phyloP scores from a whole-genome alignment of 2,888 invertebrate species.

The Neoaliturus tenellus region DNA sequence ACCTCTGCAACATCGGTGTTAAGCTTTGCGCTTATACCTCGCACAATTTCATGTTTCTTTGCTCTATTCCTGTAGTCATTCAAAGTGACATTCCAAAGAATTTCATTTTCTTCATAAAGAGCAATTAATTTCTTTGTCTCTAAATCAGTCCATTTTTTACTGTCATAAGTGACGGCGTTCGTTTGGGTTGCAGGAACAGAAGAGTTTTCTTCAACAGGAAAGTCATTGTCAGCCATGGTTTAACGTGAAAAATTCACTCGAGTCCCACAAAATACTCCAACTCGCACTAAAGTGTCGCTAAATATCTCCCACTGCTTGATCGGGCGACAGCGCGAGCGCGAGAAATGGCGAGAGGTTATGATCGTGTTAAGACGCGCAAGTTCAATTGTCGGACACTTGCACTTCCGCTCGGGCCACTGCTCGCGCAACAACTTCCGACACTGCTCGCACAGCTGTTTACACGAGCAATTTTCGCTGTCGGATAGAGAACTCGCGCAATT shows the following conservation, averaged over 20 bases:
- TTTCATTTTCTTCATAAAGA: conserved; percentile 44
- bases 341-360: neutral
- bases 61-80: conserved; percentile 35
- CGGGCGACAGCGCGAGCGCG: too few relatives aligned
- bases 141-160: conserved; percentile 40
- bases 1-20: conserved; percentile 7
- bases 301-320: too few relatives aligned
- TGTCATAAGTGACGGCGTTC: neutral
- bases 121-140: conserved; percentile 45
- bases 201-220: neutral
- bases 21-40: neutral
- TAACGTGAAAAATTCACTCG: neutral
- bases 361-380: neutral
- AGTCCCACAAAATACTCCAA: neutral
- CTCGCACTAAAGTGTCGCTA: neutral
- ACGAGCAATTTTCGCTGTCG: too few relatives aligned
- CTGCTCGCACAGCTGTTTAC: neutral
- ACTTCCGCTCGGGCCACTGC: too few relatives aligned
- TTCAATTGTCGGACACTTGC: too few relatives aligned
- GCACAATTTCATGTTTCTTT: conserved; percentile 24
- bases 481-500: too few relatives aligned
- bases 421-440: neutral
- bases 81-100: conserved; percentile 47
- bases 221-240: neutral
- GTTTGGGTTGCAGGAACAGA: neutral